Conservation (phyloP, 2,797 vertebrate species). For the Muscicapa comitata region DNA sequence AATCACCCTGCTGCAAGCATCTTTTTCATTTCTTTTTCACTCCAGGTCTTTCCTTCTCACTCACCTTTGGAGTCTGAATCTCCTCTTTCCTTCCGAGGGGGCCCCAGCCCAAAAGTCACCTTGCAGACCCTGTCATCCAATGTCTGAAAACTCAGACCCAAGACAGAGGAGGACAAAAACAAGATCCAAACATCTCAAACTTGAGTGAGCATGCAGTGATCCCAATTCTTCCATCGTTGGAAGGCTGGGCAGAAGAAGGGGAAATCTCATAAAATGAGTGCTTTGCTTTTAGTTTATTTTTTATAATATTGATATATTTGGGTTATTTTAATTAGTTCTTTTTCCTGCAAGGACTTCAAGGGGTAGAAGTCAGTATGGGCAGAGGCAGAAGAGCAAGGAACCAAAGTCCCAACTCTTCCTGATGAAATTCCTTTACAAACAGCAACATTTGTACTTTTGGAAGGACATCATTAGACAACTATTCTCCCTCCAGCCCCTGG, state of each 20-base stretch:
- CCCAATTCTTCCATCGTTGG: not conserved
- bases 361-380: not conserved
- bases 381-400: not conserved
- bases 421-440: not conserved
- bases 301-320: not conserved
- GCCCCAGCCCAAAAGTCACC: not conserved
- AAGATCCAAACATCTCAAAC: not conserved
- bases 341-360: not conserved
- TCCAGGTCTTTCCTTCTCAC: not conserved
- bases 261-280: not conserved
- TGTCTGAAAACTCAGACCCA: not conserved
- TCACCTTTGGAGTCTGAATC: not conserved
- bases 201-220: not conserved
- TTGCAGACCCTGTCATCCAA: not conserved
- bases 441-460: conserved; percentile 18
- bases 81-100: not conserved
- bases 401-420: not conserved
- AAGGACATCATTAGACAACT: conserved; percentile 36
- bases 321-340: not conserved
- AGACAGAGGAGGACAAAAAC: not conserved
- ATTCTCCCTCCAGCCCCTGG: conserved; percentile 10
- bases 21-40: not conserved
- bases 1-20: not conserved
- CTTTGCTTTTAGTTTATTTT: not conserved
- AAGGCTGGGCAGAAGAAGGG: not conserved